Conservation (phyloP, 1,140 invertebrate genomes). For the Zaprionus ghesquierei region DNA sequence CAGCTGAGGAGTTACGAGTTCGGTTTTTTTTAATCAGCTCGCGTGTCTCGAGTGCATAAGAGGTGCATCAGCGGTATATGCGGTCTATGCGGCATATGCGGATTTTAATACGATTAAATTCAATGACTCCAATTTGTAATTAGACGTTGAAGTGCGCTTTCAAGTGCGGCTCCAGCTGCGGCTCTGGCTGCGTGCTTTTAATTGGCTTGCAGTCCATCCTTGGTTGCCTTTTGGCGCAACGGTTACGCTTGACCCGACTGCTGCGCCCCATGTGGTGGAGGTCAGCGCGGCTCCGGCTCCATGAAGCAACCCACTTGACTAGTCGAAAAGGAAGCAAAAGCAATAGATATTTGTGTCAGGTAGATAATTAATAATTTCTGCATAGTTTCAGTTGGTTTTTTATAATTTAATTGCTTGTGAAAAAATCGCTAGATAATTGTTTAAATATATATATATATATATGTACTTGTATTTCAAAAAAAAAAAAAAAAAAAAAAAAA, state of each 20-base stretch:
- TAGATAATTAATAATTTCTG: neutral
- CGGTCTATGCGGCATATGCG: slow-evolving; percentile 31
- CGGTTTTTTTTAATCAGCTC: slow-evolving; percentile 45
- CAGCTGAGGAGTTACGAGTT: slow-evolving; percentile 36
- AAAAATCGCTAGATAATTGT: slow-evolving; percentile 72
- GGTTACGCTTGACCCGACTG: slow-evolving; percentile 75
- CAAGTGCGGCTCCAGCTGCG: neutral
- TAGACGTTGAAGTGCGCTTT: slow-evolving; percentile 68
- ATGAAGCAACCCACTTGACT: slow-evolving; percentile 40
- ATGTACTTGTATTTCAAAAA: slow-evolving; percentile 53
- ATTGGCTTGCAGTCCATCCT: slow-evolving; percentile 79
- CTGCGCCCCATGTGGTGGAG: slow-evolving; percentile 43
- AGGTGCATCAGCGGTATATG: slow-evolving; percentile 32
- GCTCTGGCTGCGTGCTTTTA: slow-evolving; percentile 70
- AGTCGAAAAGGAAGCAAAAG: slow-evolving; percentile 1
- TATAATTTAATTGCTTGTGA: slow-evolving; percentile 77
- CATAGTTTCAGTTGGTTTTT: slow-evolving; percentile 21
- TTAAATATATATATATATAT: too few relatives aligned
- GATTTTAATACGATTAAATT: slow-evolving; percentile 75
- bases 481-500: too few relatives aligned
- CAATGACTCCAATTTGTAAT: slow-evolving; percentile 81
- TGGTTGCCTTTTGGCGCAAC: slow-evolving; percentile 81
- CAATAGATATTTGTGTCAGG: neutral
- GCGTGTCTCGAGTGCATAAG: slow-evolving; percentile 72
- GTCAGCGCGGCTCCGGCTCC: slow-evolving; percentile 50